These are phyloP conservation scores for Ceryle rudis DNA, from an alignment of 2,797 vertebrate species.

Conservation along the genomic window DNA sequence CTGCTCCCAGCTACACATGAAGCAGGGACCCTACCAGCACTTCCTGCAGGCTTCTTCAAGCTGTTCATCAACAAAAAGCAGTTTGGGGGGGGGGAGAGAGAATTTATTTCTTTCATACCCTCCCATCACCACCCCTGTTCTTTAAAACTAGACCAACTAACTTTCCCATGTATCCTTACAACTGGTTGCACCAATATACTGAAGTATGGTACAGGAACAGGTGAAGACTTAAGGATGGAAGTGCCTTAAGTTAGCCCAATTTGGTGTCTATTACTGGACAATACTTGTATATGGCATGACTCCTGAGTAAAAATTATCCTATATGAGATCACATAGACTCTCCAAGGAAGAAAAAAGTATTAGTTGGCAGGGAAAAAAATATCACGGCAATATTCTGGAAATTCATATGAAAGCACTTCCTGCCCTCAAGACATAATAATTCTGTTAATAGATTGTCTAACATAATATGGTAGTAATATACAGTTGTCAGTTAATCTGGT, in stretches of 20 bases:
- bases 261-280: background rate
- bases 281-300: background rate
- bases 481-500: background rate
- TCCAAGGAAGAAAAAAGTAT: background rate
- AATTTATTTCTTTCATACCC: background rate
- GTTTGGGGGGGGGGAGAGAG: background rate
- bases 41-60: background rate
- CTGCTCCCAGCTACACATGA: background rate
- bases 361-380: background rate
- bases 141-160: background rate
- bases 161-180: background rate
- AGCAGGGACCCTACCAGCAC: background rate
- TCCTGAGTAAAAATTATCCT: background rate
- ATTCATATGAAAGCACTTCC: background rate
- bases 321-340: background rate
- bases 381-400: background rate
- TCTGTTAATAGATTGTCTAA: background rate
- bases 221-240: background rate
- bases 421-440: background rate
- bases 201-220: background rate
- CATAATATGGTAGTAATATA: background rate
- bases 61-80: background rate
- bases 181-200: background rate
- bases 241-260: background rate
- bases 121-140: accelerated